Conservation (phyloP, 2,797 vertebrate species). For the Sphenopsis melanotis region DNA sequence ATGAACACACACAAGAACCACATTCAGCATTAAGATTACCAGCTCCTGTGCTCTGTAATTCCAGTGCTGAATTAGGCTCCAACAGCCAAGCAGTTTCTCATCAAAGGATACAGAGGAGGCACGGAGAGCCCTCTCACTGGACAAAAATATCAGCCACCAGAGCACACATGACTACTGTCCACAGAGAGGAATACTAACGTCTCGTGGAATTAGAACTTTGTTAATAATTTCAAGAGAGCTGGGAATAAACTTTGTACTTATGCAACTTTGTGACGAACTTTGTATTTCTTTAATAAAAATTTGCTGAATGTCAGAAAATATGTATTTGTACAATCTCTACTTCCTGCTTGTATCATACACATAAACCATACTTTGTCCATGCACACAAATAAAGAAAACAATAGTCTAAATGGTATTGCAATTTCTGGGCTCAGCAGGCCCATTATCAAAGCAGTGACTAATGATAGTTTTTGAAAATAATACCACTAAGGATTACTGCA, state of each 20-base stretch:
- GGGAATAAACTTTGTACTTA: constrained; percentile 12
- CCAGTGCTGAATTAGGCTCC: constrained; percentile 47
- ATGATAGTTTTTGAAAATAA: constrained; percentile 48
- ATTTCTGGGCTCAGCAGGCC: constrained; percentile 24
- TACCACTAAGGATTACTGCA: constrained; percentile 63
- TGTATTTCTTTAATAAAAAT: constrained; percentile 4
- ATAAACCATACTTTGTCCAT: constrained; percentile 62
- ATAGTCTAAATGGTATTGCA: constrained; percentile 70
- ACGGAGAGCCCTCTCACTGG: constrained; percentile 47
- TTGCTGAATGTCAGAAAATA: constrained; percentile 57
- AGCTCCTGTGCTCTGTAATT: constrained; percentile 26
- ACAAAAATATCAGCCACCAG: constrained; percentile 54
- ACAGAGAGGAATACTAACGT: constrained; percentile 23
- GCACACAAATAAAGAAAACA: constrained; percentile 64
- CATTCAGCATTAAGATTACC: constrained; percentile 46
- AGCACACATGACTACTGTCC: constrained; percentile 37
- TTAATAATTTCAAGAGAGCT: neutral
- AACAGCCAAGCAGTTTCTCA: constrained; percentile 6
- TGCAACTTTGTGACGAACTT: neutral
- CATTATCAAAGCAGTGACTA: constrained; percentile 23
- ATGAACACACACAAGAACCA: constrained; percentile 47
- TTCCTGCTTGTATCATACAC: constrained; percentile 50
- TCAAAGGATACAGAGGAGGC: constrained; percentile 50
- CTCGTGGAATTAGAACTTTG: neutral
- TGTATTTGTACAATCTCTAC: constrained; percentile 38